Evolutionary conservation across 2,888 invertebrate species (phyloP).

Genomic region (Notodonta ziczac): DNA sequence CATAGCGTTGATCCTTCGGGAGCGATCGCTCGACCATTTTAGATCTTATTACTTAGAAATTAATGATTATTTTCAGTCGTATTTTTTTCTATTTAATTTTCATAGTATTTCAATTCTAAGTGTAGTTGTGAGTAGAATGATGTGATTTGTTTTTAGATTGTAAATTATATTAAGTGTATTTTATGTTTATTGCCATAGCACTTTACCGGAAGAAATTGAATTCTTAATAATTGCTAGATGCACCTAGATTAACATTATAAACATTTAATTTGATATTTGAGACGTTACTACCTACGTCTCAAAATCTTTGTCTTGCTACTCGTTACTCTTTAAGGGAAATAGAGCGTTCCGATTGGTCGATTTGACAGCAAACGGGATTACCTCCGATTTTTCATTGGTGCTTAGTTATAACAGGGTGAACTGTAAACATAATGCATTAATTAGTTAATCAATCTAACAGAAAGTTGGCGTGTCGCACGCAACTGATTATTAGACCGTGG

Average conservation of each 20-base stretch:
- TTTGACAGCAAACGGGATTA: too few species aligned
- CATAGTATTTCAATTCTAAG: neutral
- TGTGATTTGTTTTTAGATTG: neutral
- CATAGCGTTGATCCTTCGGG: slow-evolving; percentile 39
- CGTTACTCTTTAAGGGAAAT: too few species aligned
- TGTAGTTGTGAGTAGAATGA: neutral
- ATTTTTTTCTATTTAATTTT: neutral
- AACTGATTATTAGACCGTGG: slow-evolving; percentile 56
- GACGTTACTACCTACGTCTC: too few species aligned
- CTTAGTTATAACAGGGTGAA: neutral
- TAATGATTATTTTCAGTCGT: slow-evolving; percentile 19
- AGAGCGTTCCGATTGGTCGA: too few species aligned
- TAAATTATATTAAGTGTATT: neutral
- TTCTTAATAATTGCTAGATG: too few species aligned
- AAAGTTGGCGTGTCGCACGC: slow-evolving; percentile 55
- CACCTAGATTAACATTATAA: too few species aligned
- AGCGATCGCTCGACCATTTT: slow-evolving; percentile 18
- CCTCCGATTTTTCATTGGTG: too few species aligned
- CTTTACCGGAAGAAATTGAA: too few species aligned
- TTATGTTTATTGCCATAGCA: too few species aligned
- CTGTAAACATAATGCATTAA: slow-evolving; percentile 19
- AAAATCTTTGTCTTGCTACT: too few species aligned
- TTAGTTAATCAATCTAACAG: slow-evolving; percentile 43
- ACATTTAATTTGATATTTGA: too few species aligned
- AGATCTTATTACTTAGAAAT: slow-evolving; percentile 17